A percentile compares a stretch with the other conserved stretches of the same genome.
phyloP scores from a whole-genome alignment of 2,888 invertebrate genomes.

The Miltochrista miniata region DNA sequence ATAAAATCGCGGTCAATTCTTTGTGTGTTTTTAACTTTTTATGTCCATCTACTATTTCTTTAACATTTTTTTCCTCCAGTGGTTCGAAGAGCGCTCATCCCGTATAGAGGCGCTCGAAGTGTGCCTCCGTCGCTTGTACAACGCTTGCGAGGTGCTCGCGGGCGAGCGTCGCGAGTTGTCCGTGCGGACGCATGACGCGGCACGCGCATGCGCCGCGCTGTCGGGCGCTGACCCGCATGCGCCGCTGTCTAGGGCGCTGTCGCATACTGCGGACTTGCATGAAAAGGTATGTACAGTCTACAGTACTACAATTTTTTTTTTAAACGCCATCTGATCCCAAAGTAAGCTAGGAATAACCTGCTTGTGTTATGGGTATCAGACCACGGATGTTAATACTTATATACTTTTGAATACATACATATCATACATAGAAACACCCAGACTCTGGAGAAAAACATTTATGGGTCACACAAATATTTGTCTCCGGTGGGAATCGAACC shows the following conservation, averaged over 20 bases:
- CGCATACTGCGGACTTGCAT: conserved; percentile 78
- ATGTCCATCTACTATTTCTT: not conserved
- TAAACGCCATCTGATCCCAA: too few relatives aligned
- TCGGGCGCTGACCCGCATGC: conserved; percentile 94
- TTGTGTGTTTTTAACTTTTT: too few relatives aligned
- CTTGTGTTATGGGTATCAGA: too few relatives aligned
- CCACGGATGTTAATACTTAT: too few relatives aligned
- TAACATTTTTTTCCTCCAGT: conserved; percentile 85
- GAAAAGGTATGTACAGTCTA: conserved; percentile 86
- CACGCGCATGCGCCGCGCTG: conserved; percentile 91
- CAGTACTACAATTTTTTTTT: too few relatives aligned
- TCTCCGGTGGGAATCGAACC: too few relatives aligned
- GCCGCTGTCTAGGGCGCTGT: conserved; percentile 43
- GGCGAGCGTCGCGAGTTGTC: conserved; percentile 93
- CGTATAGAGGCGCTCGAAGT: conserved; percentile 96
- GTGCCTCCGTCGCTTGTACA: conserved; percentile 93
- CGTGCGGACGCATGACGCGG: conserved; percentile 90
- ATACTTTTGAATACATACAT: too few relatives aligned
- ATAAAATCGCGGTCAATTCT: too few relatives aligned
- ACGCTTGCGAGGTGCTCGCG: conserved; percentile 94
- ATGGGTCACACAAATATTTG: too few relatives aligned
- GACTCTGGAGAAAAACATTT: too few relatives aligned
- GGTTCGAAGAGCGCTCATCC: conserved; percentile 98
- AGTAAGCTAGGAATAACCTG: too few relatives aligned
- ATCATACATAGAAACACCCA: too few relatives aligned